phyloP scores from a whole-genome alignment of 2,888 invertebrate species.

The Nyleta sp. region DNA sequence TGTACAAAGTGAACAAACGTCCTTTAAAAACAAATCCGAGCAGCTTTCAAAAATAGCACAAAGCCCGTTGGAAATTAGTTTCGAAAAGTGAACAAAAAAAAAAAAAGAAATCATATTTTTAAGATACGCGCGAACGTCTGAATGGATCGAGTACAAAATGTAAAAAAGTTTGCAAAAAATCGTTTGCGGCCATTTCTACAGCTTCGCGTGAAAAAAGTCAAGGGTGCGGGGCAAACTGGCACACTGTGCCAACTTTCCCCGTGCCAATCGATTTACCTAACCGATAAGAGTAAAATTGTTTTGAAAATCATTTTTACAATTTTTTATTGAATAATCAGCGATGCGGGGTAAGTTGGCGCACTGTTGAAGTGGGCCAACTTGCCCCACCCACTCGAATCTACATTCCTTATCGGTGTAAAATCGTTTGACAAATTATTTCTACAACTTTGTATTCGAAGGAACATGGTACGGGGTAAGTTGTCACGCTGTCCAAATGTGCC shows the following conservation, averaged over 20 bases:
- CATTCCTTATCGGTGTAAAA: too few relatives aligned
- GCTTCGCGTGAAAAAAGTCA: conserved; percentile 8
- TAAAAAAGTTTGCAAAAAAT: conserved; percentile 10
- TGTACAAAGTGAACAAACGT: background rate
- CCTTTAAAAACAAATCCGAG: background rate
- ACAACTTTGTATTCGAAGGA: too few relatives aligned
- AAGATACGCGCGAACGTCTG: conserved; percentile 12
- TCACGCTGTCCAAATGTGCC: background rate
- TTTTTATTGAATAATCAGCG: background rate
- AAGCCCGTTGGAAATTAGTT: conserved; percentile 10
- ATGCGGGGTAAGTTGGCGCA: too few relatives aligned
- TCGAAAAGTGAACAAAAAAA: background rate
- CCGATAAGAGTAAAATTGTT: background rate
- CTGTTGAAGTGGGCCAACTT: too few relatives aligned
- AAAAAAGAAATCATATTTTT: too few relatives aligned
- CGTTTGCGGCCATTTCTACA: conserved; percentile 28
- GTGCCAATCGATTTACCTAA: background rate
- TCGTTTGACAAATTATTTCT: too few relatives aligned
- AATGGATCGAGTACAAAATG: background rate
- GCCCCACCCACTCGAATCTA: too few relatives aligned
- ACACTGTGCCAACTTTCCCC: background rate
- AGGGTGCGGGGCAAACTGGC: background rate
- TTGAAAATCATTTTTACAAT: background rate
- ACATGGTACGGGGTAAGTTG: background rate
- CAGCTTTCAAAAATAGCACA: conserved; percentile 16